phyloP scores from a whole-genome alignment of 1,140 invertebrate genomes.

The Amyelois transitella region DNA sequence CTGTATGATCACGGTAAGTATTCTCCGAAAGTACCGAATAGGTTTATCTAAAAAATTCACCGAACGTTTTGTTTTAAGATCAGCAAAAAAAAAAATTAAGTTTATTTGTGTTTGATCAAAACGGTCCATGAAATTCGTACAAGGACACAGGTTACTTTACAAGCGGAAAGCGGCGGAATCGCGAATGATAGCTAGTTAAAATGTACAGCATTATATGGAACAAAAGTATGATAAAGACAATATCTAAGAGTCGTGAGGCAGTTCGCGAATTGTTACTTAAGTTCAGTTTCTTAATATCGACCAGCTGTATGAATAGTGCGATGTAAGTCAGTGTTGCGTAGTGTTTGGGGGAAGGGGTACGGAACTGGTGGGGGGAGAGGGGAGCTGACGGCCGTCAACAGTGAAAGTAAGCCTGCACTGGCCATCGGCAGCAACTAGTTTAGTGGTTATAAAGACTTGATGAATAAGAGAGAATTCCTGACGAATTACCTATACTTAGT shows the following conservation, averaged over 20 bases:
- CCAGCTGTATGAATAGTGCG: neutral
- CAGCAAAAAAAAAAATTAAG: no score
- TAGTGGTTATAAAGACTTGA: neutral
- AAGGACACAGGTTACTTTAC: no score
- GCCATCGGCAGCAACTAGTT: conserved; percentile 17
- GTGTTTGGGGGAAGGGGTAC: conserved; percentile 19
- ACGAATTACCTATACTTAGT: no score
- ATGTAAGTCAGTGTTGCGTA: conserved; percentile 56
- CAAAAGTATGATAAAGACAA: neutral
- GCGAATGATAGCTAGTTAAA: no score
- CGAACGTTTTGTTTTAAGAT: no score
- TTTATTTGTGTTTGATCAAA: no score
- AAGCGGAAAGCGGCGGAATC: no score
- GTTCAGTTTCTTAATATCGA: neutral
- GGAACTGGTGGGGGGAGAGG: conserved; percentile 18
- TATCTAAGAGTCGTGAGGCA: neutral
- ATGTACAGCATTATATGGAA: neutral
- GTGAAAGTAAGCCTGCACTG: conserved; percentile 59
- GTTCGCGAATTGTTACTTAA: neutral
- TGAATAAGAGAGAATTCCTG: neutral
- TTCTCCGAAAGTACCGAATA: no score
- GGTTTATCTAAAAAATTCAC: no score
- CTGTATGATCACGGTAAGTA: no score
- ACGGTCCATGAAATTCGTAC: no score
- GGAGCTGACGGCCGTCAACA: conserved; percentile 56